Evolutionary conservation across 1,140 invertebrate species (phyloP), one percentile per base, ranked within the genome.

Genomic region (Atopsyche davidsoni): DNA sequence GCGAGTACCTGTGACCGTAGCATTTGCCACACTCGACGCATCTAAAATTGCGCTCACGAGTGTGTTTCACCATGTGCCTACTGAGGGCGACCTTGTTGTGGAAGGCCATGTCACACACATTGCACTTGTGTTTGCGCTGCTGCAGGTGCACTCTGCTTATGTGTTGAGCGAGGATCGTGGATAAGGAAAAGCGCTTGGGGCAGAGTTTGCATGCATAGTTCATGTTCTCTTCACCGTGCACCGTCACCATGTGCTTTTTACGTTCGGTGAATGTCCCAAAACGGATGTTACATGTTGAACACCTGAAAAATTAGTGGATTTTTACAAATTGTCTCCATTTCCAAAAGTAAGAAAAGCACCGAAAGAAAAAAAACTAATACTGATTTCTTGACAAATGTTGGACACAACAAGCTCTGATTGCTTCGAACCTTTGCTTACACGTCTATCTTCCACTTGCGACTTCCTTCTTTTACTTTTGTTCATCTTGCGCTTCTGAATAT

Each of bases 1-100:
- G 55, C 24, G 75, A 73, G 44, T 73, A 86, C 19, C 76, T 80
- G 49, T 86, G 80, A 1, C 83, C 81, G 59, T 86, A 88, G 34
- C 78, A 66, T 31, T 81, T 75, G 4, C 65, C 67, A 53, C 79
- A 81, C 2, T 76, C 53, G 1, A 65, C 66, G 55, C 79, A 80
- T 49, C 70, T 70, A 42, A 77, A 80, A 39, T 75, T 78, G 18
- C 73, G 68, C 40, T 79, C 76, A 0, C 76, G 78, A 0, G 77
- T 79, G 53, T 82, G 80, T 68, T 78, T 69, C 73, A 84, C 58
- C 85, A 86, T 75, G 64, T 80, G 79, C 74, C 75, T 68, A 69
- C 86, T 71, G 68, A 89, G 32, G 73, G 83, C 69, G 75, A 84
- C 58, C 69, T 84, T 72, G 62, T 83, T 65, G 44, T 86, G 85